A percentile compares a stretch with the other conserved stretches of the same genome.
phyloP scores from a whole-genome alignment of 2,888 invertebrate genomes.

The Eucriotettix oculatus region DNA sequence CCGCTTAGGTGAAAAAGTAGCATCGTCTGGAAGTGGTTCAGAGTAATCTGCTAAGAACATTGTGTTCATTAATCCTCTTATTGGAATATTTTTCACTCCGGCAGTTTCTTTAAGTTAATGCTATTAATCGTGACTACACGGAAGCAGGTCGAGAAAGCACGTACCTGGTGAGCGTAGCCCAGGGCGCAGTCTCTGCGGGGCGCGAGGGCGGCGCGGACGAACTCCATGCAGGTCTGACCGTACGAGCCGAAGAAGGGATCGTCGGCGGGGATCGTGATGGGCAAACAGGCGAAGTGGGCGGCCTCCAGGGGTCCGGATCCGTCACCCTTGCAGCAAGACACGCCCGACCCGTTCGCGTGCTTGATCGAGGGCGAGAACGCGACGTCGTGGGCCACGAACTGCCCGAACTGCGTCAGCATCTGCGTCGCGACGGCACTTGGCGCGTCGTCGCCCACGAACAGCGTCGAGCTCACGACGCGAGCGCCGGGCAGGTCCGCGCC shows the following conservation, averaged over 20 bases:
- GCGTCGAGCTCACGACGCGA: conserved; percentile 45
- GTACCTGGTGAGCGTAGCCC: conserved; percentile 51
- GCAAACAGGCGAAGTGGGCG: conserved; percentile 26
- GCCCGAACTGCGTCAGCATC: conserved; percentile 63
- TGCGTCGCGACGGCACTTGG: conserved; percentile 57
- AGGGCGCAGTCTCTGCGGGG: conserved; percentile 47
- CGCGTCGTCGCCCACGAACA: conserved; percentile 52
- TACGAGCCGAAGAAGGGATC: conserved; percentile 37
- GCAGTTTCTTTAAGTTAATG: no score
- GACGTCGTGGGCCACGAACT: conserved; percentile 66
- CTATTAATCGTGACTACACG: no score
- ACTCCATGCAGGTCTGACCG: conserved; percentile 50
- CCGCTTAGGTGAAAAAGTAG: no score
- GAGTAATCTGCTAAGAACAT: no score
- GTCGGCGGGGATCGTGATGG: conserved; percentile 34
- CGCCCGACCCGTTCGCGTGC: conserved; percentile 40
- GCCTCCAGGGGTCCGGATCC: conserved; percentile 23
- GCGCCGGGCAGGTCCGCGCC: conserved; percentile 52
- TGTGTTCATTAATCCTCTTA: no score
- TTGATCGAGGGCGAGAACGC: conserved; percentile 52
- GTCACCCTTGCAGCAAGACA: conserved; percentile 38
- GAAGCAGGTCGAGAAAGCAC: conserved; percentile 4
- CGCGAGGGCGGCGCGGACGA: conserved; percentile 50
- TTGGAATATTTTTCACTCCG: no score
- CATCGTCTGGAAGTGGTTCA: no score